Conservation (phyloP, 2,888 invertebrate genomes). For the Zaprionus obscuricornis region DNA sequence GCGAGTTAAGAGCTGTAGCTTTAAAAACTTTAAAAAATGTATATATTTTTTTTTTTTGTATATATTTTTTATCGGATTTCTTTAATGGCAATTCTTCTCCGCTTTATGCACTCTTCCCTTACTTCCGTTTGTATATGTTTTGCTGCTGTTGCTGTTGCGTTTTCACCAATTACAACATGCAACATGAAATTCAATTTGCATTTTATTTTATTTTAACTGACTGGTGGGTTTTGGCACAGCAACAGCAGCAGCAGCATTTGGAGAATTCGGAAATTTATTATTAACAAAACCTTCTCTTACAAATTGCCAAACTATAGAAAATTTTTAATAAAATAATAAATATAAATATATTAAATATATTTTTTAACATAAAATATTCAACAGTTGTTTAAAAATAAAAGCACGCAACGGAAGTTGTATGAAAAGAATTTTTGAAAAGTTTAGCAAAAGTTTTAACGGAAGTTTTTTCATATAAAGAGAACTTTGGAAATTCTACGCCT, state of each 20-base stretch:
- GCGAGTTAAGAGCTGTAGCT: constrained; percentile 2
- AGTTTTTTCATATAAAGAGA: background rate
- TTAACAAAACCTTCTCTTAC: background rate
- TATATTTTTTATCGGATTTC: too few relatives aligned
- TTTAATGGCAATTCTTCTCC: constrained; percentile 33
- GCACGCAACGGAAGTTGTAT: too few relatives aligned
- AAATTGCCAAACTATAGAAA: too few relatives aligned
- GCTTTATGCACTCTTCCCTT: constrained; percentile 10
- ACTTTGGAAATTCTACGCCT: background rate
- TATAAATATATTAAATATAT: too few relatives aligned
- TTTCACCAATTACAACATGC: constrained; percentile 41
- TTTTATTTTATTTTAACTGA: constrained; percentile 15
- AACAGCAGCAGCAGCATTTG: too few relatives aligned
- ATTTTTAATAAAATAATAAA: too few relatives aligned
- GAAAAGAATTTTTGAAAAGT: background rate
- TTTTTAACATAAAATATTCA: too few relatives aligned
- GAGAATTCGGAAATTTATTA: constrained; percentile 16
- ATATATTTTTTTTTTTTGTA: constrained; percentile 42
- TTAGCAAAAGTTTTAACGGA: background rate
- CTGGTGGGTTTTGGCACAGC: background rate
- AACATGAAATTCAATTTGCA: constrained; percentile 35
- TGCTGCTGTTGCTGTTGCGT: too few relatives aligned
- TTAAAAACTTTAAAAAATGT: constrained; percentile 38
- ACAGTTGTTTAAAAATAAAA: too few relatives aligned
- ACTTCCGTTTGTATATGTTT: constrained; percentile 56